Base-by-base conservation (phyloP, 2,113 vertebrate species). In the Anhinga anhinga region DNA sequence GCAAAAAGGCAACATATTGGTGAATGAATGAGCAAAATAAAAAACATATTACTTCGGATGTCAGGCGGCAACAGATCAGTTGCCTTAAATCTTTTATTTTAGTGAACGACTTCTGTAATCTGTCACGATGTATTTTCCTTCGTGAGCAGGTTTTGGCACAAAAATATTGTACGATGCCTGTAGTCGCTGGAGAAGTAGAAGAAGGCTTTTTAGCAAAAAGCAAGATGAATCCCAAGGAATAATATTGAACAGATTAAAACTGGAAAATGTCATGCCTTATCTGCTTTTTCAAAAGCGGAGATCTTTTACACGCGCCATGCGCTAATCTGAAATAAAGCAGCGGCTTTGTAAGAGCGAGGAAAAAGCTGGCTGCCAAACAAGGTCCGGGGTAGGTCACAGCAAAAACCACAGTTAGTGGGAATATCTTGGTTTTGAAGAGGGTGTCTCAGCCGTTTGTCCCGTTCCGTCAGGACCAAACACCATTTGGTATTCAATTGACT, bases 401-500 rank as follows among this genome's bases (percentile, higher is more conserved):
- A 65, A 95, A 97, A 47, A 47, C 8, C 94, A 36, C 62, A 7
- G 69, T 34, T 5, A 88, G 40, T 47, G 93, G 94, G 90, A 96
- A 96, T 49, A 76, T 55, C 87, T 79, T 1, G 13, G 76, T 40
- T 61, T 32, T 66, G 96, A 88, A 97, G 96, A 25, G 1, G 18
- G 6, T 12, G 86, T 72, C 94, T 92, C 86, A 78, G 91, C 88
- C 69, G 53, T 67, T 90, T 27, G 85, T 65, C 93, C 90, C 72
- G 40, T 97, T 97, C 93, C n/a, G 5, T 82, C 94, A 65, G 92
- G 88, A 97, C 94, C 96, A 38, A 97, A 94, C 96, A 88, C 88
- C 97, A 86, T 97, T 98, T 97, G 94, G 95, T 96, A 97, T 98
- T 98, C 98, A 97, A 97, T 97, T 98, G 98, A 98, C 98, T 99